Conservation (phyloP, 2,113 vertebrate species). For the Onychorhynchus coronatus region DNA sequence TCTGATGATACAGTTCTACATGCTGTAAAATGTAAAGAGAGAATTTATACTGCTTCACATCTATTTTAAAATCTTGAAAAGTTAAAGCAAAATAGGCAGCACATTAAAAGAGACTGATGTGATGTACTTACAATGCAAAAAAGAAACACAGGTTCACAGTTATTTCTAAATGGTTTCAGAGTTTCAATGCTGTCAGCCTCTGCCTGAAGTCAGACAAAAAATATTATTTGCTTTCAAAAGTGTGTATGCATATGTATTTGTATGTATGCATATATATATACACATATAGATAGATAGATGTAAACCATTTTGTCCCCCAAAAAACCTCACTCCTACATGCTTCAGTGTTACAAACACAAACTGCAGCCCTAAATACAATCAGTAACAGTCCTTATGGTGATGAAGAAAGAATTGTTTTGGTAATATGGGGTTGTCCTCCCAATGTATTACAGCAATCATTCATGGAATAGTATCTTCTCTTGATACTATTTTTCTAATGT, state of each 20-base stretch:
- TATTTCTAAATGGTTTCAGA: constrained; percentile 68
- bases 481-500: background rate
- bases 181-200: constrained; percentile 61
- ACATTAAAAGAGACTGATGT: background rate
- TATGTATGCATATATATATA: background rate
- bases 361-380: background rate
- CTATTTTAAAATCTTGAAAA: background rate
- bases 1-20: background rate
- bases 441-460: background rate
- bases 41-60: background rate
- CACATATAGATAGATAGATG: background rate
- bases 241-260: background rate
- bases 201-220: constrained; percentile 60
- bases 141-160: constrained; percentile 77
- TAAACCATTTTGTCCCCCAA: background rate
- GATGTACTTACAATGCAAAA: constrained; percentile 73
- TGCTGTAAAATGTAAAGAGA: background rate
- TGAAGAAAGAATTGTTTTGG: background rate
- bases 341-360: background rate
- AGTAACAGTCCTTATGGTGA: background rate
- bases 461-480: background rate
- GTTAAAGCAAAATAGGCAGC: background rate
- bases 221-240: background rate
- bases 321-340: background rate
- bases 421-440: background rate